Evolutionary conservation across 2,797 vertebrate genomes (phyloP), one percentile per base, ranked within the genome.

Genomic region (Cryptoprocta ferox): DNA sequence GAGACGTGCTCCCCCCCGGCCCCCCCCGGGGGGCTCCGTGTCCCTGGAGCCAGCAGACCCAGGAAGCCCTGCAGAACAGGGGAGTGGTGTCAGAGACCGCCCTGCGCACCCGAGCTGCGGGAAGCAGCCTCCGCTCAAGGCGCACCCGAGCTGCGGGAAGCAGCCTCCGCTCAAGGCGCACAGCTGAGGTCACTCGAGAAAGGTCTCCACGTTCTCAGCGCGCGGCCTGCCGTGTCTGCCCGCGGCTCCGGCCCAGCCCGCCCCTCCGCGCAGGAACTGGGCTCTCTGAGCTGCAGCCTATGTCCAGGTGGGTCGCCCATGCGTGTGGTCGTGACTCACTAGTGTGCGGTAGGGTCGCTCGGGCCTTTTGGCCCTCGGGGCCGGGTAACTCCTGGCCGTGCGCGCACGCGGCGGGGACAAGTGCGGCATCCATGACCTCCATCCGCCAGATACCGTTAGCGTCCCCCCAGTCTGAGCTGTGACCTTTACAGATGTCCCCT

Each of bases 381-480:
- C 50, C 1, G 3, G 39, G 6, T n/a, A 6, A 50, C 35, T 13
- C 53, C 19, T 15, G 6, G 30, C 28, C n/a, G 48, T 39, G 37
- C 26, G 39, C 1, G 39, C 11, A 48, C 2, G n/a, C 4, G 5
- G 37, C 6, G 39, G 24, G 50, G 73, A 7, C 30, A 3, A n/a
- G n/a, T n/a, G n/a, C n/a, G n/a, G n/a, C 32, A 10, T 19, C 9
- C 70, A 80, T 2, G 16, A 37, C 48, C 61, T 63, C 37, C 2
- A 15, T 7, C 26, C 2, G 0, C 3, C 2, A 26, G 37, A 37
- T 18, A 19, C 32, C 2, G 1, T 59, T 24, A 35, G 35, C 13
- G 4, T 19, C 10, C 30, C 35, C 70, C 35, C 42, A 45, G 45
- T 35, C 68, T 28, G 59, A 45, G 30, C 8, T 39, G 85, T 30